A percentile compares a stretch with the other conserved stretches of the same genome.
These are phyloP conservation scores for Corydoras maculifer DNA, from an alignment of 2,113 vertebrate species.

Conservation along the genomic window DNA sequence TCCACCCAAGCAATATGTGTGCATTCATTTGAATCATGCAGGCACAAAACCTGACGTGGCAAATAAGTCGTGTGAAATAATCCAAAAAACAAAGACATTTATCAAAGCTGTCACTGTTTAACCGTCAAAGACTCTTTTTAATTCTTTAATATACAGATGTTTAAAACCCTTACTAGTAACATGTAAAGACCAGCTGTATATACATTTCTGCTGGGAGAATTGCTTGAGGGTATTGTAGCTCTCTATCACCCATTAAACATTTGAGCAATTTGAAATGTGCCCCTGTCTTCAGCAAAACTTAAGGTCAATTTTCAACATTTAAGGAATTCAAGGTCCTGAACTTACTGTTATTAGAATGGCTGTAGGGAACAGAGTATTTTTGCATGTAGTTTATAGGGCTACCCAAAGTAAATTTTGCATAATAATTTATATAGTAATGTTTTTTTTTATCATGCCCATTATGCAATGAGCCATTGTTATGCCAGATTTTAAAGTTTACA, in stretches of 20 bases:
- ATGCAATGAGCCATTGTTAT: neutral
- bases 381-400: neutral
- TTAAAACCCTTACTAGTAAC: neutral
- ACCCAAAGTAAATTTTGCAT: neutral
- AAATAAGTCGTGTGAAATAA: neutral
- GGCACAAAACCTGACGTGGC: slow-evolving; percentile 3
- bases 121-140: neutral
- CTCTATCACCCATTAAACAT: neutral
- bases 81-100: neutral
- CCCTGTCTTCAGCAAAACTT: neutral
- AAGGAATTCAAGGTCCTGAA: neutral
- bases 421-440: neutral
- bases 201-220: neutral
- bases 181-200: neutral
- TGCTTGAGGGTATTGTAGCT: neutral
- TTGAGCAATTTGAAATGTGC: neutral
- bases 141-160: neutral
- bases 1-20: neutral
- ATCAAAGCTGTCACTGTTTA: neutral
- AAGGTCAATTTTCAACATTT: neutral
- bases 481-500: neutral
- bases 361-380: neutral
- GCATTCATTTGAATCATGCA: neutral
- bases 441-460: neutral
- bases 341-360: neutral